phyloP scores from a whole-genome alignment of 2,888 invertebrate genomes.

The Erannis defoliaria region DNA sequence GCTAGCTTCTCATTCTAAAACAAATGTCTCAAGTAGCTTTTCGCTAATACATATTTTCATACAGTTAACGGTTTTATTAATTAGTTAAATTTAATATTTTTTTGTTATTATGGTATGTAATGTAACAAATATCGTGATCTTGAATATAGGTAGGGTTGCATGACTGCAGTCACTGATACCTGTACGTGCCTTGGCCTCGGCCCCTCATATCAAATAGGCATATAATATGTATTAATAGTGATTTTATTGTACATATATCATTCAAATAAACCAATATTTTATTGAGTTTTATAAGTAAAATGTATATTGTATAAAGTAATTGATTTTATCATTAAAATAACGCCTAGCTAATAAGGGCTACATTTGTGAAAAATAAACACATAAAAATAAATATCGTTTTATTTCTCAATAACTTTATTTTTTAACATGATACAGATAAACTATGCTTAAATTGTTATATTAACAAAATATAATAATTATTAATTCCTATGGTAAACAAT shows the following conservation, averaged over 20 bases:
- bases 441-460: not conserved
- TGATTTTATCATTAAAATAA: constrained; percentile 85
- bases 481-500: not conserved
- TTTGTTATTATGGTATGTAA: constrained; percentile 62
- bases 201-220: constrained; percentile 83
- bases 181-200: constrained; percentile 82
- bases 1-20: constrained; percentile 79
- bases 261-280: constrained; percentile 85
- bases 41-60: constrained; percentile 61
- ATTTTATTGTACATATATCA: constrained; percentile 84
- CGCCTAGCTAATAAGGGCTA: constrained; percentile 84
- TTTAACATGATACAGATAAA: constrained; percentile 7
- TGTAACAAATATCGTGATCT: constrained; percentile 65
- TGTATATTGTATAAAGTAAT: constrained; percentile 87
- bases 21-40: constrained; percentile 64
- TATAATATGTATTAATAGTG: constrained; percentile 82
- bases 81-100: constrained; percentile 52
- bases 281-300: constrained; percentile 84
- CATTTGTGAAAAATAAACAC: constrained; percentile 85
- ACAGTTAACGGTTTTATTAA: constrained; percentile 62
- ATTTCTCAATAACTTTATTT: constrained; percentile 59
- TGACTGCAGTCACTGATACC: constrained; percentile 61
- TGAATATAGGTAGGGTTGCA: constrained; percentile 52
- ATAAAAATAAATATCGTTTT: constrained; percentile 76
- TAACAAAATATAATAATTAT: constrained; percentile 2